phyloP scores from a whole-genome alignment of 92 coral and sea anemone species.

The Umimayanthus kanabou region DNA sequence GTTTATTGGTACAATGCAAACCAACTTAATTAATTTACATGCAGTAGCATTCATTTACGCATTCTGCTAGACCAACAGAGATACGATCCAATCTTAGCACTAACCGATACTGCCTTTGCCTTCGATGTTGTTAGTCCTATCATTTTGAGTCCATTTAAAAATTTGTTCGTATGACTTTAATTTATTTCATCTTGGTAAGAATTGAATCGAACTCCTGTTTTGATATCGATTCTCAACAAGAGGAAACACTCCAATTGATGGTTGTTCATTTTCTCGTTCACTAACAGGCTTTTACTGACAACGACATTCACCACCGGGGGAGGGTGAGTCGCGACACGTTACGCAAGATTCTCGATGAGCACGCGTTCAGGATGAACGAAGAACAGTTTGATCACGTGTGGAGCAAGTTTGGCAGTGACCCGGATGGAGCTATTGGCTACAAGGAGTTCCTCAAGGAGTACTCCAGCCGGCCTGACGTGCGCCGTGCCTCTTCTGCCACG shows the following conservation, averaged over 20 bases:
- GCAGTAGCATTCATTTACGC: too few species aligned
- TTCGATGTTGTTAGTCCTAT: too few species aligned
- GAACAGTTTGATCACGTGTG: conserved; percentile 88
- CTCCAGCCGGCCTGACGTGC: conserved; percentile 68
- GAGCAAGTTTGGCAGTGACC: conserved; percentile 64
- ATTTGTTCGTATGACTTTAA: too few species aligned
- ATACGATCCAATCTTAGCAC: too few species aligned
- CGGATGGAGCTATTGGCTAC: conserved; percentile 80
- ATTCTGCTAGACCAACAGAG: too few species aligned
- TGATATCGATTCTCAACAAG: neutral
- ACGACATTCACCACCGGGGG: conserved; percentile 70
- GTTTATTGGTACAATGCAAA: too few species aligned
- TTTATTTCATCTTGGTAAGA: too few species aligned
- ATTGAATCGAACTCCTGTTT: too few species aligned
- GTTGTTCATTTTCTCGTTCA: neutral
- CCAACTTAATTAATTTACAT: too few species aligned
- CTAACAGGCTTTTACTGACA: conserved; percentile 85
- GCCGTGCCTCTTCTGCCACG: conserved; percentile 69
- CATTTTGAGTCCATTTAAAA: too few species aligned
- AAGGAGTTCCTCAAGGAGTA: conserved; percentile 81
- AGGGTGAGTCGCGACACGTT: conserved; percentile 62
- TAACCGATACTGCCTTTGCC: too few species aligned
- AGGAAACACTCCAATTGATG: neutral
- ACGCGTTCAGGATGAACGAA: conserved; percentile 89
- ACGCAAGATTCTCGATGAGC: conserved; percentile 70